Evolutionary conservation across 2,888 invertebrate species (phyloP).

Genomic region (Ormia ochracea): DNA sequence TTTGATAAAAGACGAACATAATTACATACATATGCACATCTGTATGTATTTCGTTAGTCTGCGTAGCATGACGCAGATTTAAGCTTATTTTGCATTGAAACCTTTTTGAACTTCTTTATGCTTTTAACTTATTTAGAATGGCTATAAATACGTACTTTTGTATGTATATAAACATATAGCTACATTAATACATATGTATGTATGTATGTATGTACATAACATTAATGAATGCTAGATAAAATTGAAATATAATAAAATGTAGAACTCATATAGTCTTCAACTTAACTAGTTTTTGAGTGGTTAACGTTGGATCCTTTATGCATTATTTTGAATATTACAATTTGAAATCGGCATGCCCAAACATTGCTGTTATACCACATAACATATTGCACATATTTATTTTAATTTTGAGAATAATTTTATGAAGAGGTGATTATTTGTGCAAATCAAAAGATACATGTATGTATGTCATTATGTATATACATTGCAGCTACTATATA

Average conservation of each 20-base stretch:
- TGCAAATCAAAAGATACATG: neutral
- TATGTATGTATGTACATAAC: too few relatives aligned
- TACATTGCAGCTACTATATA: too few relatives aligned
- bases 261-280: neutral
- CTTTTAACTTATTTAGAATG: constrained; percentile 39
- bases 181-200: too few relatives aligned
- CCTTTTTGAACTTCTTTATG: constrained; percentile 68
- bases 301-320: neutral
- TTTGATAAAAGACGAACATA: too few relatives aligned
- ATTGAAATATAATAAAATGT: neutral
- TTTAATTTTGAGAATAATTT: neutral
- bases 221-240: constrained; percentile 13
- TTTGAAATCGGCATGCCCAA: neutral
- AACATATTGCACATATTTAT: too few relatives aligned
- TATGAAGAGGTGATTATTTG: neutral
- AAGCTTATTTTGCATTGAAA: constrained; percentile 74
- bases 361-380: neutral
- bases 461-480: neutral
- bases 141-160: constrained; percentile 33
- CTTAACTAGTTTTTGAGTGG: constrained; percentile 3
- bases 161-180: too few relatives aligned
- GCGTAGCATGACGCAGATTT: constrained; percentile 62
- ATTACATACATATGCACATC: too few relatives aligned
- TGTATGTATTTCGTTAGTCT: constrained; percentile 20
- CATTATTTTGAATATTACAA: neutral